These are phyloP conservation scores for Melopsittacus undulatus DNA, from an alignment of 2,797 vertebrate genomes.

Conservation along the genomic window DNA sequence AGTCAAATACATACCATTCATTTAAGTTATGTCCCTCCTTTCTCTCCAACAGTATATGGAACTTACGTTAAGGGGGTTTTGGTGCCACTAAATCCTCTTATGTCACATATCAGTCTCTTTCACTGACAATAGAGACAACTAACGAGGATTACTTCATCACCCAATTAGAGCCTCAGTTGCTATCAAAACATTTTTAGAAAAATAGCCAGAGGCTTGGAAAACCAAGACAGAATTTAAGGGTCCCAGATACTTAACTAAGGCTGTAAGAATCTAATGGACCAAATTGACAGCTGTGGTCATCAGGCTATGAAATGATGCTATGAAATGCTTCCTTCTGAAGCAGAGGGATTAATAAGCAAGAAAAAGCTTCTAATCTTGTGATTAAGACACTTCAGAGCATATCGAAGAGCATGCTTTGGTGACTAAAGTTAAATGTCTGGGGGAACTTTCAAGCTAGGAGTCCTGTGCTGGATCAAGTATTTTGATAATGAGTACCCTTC, in stretches of 20 bases:
- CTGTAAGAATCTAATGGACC: background rate
- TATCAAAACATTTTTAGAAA: background rate
- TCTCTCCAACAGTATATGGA: background rate
- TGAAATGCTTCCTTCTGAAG: background rate
- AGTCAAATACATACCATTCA: background rate
- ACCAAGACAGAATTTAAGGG: background rate
- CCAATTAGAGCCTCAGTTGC: background rate
- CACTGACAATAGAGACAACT: background rate
- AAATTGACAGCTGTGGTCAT: background rate
- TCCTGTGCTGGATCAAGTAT: background rate
- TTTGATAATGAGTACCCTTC: background rate
- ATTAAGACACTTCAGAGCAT: background rate
- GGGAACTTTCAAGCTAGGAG: background rate
- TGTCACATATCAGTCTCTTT: background rate
- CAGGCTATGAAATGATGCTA: background rate
- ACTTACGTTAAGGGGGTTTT: background rate
- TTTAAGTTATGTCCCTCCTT: background rate
- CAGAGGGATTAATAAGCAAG: background rate
- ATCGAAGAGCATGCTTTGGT: background rate
- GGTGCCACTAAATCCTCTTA: background rate
- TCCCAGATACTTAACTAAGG: background rate
- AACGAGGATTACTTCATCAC: background rate
- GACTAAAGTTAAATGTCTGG: background rate
- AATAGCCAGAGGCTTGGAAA: background rate
- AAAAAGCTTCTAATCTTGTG: background rate